Evolutionary conservation across 1,140 invertebrate genomes (phyloP).

Genomic region (Alviniconcha marisindica): DNA sequence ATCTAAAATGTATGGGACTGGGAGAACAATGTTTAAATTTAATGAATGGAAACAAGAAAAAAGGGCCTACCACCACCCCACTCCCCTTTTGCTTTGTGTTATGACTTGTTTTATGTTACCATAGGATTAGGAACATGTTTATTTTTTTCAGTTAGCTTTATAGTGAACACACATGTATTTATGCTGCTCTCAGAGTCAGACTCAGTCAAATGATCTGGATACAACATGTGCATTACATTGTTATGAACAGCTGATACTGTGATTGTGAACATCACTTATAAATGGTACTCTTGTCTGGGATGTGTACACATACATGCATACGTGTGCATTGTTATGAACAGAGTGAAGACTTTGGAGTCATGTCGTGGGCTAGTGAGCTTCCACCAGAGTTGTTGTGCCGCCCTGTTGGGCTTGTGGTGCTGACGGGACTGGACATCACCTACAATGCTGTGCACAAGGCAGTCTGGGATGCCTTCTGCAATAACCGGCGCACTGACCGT

Average conservation of each 20-base stretch:
- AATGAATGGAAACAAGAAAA: too few species aligned
- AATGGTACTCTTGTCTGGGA: neutral
- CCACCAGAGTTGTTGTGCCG: slow-evolving; percentile 82
- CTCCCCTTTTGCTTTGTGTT: too few species aligned
- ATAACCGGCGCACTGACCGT: slow-evolving; percentile 87
- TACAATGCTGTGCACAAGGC: slow-evolving; percentile 91
- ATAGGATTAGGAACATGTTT: too few species aligned
- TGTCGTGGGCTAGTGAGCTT: slow-evolving; percentile 76
- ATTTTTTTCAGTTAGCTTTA: too few species aligned
- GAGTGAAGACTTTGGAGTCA: slow-evolving; percentile 38
- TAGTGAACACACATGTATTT: too few species aligned
- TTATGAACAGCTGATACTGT: neutral
- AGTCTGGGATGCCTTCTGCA: slow-evolving; percentile 94
- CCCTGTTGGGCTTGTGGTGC: slow-evolving; percentile 88
- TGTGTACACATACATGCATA: neutral
- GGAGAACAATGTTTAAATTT: too few species aligned
- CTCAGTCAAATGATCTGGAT: neutral
- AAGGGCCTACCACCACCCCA: too few species aligned
- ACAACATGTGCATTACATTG: neutral
- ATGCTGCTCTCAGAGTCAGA: too few species aligned
- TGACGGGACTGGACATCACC: slow-evolving; percentile 89
- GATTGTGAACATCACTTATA: neutral
- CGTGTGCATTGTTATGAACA: neutral
- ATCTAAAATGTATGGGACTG: too few species aligned
- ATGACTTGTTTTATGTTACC: too few species aligned